Base-by-base conservation (phyloP, 2,113 vertebrate genomes). In the Bufo bufo region DNA sequence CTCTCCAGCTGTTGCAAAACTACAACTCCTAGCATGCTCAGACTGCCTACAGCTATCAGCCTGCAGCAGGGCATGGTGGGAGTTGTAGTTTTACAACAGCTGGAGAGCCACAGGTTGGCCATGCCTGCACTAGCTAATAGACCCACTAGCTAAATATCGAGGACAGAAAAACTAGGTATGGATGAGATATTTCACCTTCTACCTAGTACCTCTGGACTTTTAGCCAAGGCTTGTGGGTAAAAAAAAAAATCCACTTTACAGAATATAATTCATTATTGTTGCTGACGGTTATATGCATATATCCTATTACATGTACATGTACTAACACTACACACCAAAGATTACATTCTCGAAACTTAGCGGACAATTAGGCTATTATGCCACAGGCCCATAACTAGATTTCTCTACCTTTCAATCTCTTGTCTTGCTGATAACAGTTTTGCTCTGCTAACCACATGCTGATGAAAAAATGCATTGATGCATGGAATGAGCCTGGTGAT, bases 371-470 rank as follows among this genome's bases (percentile, higher is more conserved):
- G n/a, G 77, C n/a, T 79, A 79, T 79, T 79, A 56, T n/a, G 52
- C 52, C 54, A 23, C 17, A 16, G 54, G 77, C 2, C 54, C 19
- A 80, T 43, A 56, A 59, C 52, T 43, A 33, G n/a, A 80, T 80
- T 80, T 75, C 43, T n/a, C 77, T 56, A 80, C 50, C 23, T 80
- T 80, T 80, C 50, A 80, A 59, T 80, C 77, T 80, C 54, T 58
- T 80, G 54, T 59, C 77, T 80, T 33, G 50, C 77, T 79, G 77
- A 79, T 79, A 79, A 79, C 77, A 14, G 77, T 80, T 33, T 58
- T 56, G 77, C 77, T 80, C 77, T 56, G n/a, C 77, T 58, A 58
- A 56, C 77, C 77, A 80, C 77, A 80, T 58, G 13, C 52, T 80
- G 52, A 80, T 56, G 50, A 23, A 56, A 80, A 56, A 58, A 9